Evolutionary conservation across 2,113 vertebrate genomes (phyloP), one percentile per base, ranked within the genome.

Genomic region (Axis porcinus): DNA sequence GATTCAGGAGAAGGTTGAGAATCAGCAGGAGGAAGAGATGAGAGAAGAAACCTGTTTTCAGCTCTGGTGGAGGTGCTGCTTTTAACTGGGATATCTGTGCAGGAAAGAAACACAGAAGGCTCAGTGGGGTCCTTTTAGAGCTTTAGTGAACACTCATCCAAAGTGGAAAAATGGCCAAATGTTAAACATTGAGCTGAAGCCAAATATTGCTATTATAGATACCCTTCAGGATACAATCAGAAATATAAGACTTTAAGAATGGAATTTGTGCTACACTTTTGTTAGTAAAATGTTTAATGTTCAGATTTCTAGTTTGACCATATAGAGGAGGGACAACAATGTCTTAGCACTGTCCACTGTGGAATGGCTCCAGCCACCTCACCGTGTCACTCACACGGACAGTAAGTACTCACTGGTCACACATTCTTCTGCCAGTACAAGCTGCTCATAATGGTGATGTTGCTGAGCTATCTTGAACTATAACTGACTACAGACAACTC

Each of bases 21-120:
- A 50, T 27, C 40, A 40, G 67, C 16, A 8, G 11, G 36, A 58
- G 70, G 79, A 89, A 52, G 28, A 8, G 14, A 47, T 45, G 30
- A 58, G 54, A 57, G 67, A 70, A 62, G 40, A 85, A 94, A 23
- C 16, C 11, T 28, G 54, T 76, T 27, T 84, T 86, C 30, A 47
- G 40, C 76, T 81, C 25, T 67, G 70, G 21, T 4, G 40, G n/a
- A 85, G 54, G 60, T 25, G n/a, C 23, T 92, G 21, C 81, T 93
- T 97, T 95, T 93, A 95, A 70, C 70, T 45, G 13, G 8, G 30
- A 33, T 82, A 94, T 36, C 82, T 43, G 78, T 79, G 86, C 19
- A 62, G 76, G 82, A 54, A 90, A 91, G 62, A 97, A 57, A 82
- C 23, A 27, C 21, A 52, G 50, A 86, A 76, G 23, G 1, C n/a